A percentile compares a stretch with the other conserved stretches of the same genome.
phyloP scores from a whole-genome alignment of 2,113 vertebrate species.

The Rhabdornis inornatus region DNA sequence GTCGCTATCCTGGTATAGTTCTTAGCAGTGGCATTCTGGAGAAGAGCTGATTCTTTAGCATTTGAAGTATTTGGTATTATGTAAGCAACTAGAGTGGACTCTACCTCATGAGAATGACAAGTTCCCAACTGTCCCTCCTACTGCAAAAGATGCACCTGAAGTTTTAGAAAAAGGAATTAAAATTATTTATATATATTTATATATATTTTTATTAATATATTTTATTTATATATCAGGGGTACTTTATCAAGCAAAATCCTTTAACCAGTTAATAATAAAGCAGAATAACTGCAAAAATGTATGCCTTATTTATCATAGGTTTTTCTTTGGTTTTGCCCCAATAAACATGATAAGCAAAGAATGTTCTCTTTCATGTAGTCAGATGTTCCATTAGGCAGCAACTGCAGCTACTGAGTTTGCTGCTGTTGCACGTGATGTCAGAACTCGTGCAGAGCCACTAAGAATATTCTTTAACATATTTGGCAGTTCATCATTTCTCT shows the following conservation, averaged over 20 bases:
- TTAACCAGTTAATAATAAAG: background rate
- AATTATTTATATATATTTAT: background rate
- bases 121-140: background rate
- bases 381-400: background rate
- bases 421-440: background rate
- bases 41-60: background rate
- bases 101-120: background rate
- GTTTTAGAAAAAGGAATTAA: background rate
- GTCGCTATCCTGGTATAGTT: background rate
- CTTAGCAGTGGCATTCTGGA: background rate
- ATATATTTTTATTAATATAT: too few species aligned
- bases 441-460: background rate
- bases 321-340: background rate
- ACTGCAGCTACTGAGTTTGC: background rate
- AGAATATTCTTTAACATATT: background rate
- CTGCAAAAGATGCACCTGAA: background rate
- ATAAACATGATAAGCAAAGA: background rate
- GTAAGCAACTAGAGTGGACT: background rate
- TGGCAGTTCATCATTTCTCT: background rate
- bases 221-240: background rate
- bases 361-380: background rate
- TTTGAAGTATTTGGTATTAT: background rate
- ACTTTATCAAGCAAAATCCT: background rate
- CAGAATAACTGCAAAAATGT: background rate
- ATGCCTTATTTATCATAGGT: background rate